Base-by-base conservation (phyloP, 2,888 invertebrate species). In the Therioaphis trifolii region DNA sequence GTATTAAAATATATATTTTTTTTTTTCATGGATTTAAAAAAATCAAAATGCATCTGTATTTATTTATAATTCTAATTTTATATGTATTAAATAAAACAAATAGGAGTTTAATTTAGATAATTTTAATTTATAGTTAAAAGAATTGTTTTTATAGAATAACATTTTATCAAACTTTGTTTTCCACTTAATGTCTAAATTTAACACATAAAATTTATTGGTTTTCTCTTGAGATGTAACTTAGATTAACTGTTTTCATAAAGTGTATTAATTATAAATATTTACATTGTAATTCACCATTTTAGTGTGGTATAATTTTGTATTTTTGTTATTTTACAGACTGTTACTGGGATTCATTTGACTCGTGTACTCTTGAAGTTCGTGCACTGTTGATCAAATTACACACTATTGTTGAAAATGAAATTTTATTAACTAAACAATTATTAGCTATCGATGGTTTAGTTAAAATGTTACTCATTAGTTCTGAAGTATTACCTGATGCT, bases 401-500 rank as follows among this genome's bases (percentile, higher is more conserved):
- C 24, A 63, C 63, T n/a, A 63, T 82, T 40, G 49, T 82, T 40
- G 74, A 82, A 63, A 82, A 82, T 52, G 82, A 82, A 82, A 74
- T 82, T n/a, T 74, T 82, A 63, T n/a, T 82, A 4, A 82, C 82
- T 1, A 74, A 74, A 52, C 46, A 15, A 52, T 40, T 82, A n/a
- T 72, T 82, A 35, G 49, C 72, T 24, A 82, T 82, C 40, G 74
- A 82, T 52, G 72, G 82, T 9, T 74, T 82, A 74, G 74, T 82
- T 49, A 63, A 74, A 74, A 82, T 82, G 82, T 78, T 78, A 78
- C 29, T 82, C 49, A 82, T 74, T 63, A 82, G 82, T 66, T 82
- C 82, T 14, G 71, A 82, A 82, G 52, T 63, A 24, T 49, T 82
- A 40, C 66, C 82, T 29, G 82, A 82, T 74, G n/a, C 15, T 74